Conservation (phyloP, 2,113 vertebrate species). For the Tiliqua scincoides region DNA sequence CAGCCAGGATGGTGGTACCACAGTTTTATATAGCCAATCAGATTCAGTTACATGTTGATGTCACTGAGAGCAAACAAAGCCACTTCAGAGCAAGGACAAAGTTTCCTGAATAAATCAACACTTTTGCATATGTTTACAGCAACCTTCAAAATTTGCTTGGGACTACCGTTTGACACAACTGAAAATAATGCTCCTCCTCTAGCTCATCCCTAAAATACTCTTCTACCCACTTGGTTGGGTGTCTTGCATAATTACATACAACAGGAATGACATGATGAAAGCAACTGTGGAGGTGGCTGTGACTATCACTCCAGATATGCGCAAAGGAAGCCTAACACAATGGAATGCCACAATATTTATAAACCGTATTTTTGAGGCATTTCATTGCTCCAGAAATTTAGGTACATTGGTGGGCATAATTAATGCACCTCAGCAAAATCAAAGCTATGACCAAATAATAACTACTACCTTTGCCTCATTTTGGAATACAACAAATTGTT, state of each 20-base stretch:
- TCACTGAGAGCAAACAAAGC: neutral
- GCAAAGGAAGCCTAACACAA: neutral
- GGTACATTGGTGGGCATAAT: too few species aligned
- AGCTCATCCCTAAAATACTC: neutral
- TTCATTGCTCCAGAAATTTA: neutral
- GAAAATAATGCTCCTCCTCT: neutral
- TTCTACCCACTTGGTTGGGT: neutral
- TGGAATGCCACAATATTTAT: neutral
- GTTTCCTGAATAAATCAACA: neutral
- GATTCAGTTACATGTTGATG: neutral
- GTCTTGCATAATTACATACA: neutral
- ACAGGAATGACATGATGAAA: neutral
- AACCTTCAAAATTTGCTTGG: neutral
- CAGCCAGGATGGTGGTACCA: neutral
- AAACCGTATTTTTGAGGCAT: neutral
- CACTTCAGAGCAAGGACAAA: neutral
- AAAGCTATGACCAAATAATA: neutral
- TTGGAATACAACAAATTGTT: neutral
- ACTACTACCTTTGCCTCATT: neutral
- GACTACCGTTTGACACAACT: too few species aligned
- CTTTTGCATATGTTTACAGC: neutral
- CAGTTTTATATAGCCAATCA: neutral
- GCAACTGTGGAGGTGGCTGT: neutral
- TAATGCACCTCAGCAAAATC: neutral
- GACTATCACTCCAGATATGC: neutral